These are phyloP conservation scores for Aplodontia rufa DNA, from an alignment of 2,113 vertebrate genomes.

Conservation along the genomic window DNA sequence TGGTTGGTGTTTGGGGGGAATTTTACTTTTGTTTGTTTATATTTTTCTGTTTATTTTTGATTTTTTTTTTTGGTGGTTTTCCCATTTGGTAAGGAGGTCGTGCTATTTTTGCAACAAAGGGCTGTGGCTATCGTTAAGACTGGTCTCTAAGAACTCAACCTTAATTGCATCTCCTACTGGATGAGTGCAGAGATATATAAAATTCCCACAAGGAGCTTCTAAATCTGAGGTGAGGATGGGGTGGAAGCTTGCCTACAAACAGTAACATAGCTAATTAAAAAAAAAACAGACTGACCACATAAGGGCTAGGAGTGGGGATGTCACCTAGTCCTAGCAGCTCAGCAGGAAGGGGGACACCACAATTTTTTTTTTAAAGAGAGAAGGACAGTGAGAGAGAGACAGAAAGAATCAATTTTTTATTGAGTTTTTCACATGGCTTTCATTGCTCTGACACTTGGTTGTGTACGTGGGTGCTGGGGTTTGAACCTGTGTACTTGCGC, in stretches of 20 bases:
- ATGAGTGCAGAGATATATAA: not conserved
- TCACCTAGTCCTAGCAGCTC: not conserved
- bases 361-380: no score
- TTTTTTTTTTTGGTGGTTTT: not conserved
- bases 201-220: not conserved
- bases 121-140: not conserved
- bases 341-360: not conserved
- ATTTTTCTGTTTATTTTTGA: no score
- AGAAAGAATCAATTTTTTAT: no score
- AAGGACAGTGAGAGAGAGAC: no score
- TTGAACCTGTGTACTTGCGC: no score
- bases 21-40: not conserved
- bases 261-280: not conserved
- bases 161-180: not conserved
- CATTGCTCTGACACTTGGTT: no score
- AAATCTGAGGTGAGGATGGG: not conserved
- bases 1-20: no score
- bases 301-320: not conserved
- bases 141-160: not conserved
- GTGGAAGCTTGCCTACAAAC: not conserved
- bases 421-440: no score
- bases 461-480: no score
- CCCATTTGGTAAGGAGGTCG: not conserved
- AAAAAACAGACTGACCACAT: not conserved
- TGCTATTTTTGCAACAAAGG: not conserved